These are phyloP conservation scores for Eutolmus rufibarbis DNA, from an alignment of 2,888 invertebrate species.

Conservation along the genomic window DNA sequence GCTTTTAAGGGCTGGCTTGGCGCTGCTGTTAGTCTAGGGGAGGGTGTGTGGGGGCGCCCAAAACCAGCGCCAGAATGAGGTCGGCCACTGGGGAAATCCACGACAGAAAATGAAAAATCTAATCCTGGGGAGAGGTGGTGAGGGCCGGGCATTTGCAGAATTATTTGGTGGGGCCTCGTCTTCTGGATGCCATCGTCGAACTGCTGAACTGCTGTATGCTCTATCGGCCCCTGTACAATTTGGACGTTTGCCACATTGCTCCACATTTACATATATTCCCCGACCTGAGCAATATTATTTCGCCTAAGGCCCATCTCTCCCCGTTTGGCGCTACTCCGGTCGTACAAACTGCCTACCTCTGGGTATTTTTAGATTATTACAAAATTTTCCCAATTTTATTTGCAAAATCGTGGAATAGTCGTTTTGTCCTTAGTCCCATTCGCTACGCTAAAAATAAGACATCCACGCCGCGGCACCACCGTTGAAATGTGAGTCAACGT, in stretches of 20 bases:
- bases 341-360: background rate
- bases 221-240: conserved; percentile 9
- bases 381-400: conserved; percentile 34
- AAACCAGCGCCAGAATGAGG: background rate
- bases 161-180: conserved; percentile 1
- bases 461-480: background rate
- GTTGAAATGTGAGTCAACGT: background rate
- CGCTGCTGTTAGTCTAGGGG: background rate
- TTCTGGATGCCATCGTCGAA: conserved; percentile 2
- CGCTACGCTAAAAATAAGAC: conserved; percentile 1
- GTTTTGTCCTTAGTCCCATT: conserved; percentile 33
- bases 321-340: background rate
- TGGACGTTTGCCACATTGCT: conserved; percentile 22
- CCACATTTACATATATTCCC: conserved; percentile 33
- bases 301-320: background rate
- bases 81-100: conserved; percentile 20
- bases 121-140: background rate
- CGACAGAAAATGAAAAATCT: conserved; percentile 14
- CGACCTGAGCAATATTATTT: conserved; percentile 35
- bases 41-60: background rate
- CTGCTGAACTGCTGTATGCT: background rate
- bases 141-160: background rate
- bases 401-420: conserved; percentile 29
- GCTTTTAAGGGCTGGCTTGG: background rate
- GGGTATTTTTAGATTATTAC: conserved; percentile 35